Evolutionary conservation across 2,797 vertebrate genomes (phyloP), one percentile per base, ranked within the genome.

Genomic region (Poliocrania exsul): DNA sequence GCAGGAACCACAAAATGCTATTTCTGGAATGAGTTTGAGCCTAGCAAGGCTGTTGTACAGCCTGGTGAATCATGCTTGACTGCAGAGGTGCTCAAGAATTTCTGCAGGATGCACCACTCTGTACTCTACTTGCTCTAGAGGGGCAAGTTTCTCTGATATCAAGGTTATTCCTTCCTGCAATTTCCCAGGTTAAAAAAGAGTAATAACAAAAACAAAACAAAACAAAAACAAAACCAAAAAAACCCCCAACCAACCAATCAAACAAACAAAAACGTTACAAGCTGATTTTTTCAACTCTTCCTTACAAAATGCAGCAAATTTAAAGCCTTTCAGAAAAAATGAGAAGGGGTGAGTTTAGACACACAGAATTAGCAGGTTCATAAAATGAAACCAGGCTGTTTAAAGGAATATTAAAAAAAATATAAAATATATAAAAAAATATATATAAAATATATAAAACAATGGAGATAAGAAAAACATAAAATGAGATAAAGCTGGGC

Each of bases 1-100:
- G 40, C 56, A 65, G 88, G 91, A 87, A 44, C 25, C 60, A 88
- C 40, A 44, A 74, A 79, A 81, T 56, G 44, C 56, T 78, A 28
- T 11, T 80, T 81, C 56, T 65, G 57, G 49, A 83, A 70, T 60
- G 49, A 29, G 40, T 49, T 70, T 78, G 56, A 88, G 37, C 69
- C 26, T 49, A 18, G 51, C 19, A 35, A 6, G 65, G 18, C 85
- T 80, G 19, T 90, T 3, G 1, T 23, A 21, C 15, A 50, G 16
- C 23, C 38, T 82, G 35, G 38, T 90, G 74, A 82, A 82, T 75
- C 51, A 37, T 33, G 72, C 23, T 33, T 73, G 35, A 80, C 54
- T 91, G 53, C 79, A 70, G 79, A 92, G 18, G 60, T 80, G 10
- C 64, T 87, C 2, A 5, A 16, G 54, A 40, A 44, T 62, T 87